Base-by-base conservation (phyloP, 1,140 invertebrate species). In the Arion vulgaris region DNA sequence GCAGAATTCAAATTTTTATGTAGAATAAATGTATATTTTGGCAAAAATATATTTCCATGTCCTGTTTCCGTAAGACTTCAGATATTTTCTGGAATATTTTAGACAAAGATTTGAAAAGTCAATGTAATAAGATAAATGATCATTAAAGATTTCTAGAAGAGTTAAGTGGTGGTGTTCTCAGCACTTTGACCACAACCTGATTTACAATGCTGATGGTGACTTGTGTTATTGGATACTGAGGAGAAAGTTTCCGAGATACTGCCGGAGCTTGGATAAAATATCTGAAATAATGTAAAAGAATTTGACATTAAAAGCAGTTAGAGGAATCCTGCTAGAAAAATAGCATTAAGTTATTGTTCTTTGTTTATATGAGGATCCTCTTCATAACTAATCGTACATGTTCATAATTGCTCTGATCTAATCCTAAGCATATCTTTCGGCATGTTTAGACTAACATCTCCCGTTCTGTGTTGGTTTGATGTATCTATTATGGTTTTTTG, bases 231-330 rank as follows among this genome's bases (percentile, higher is more conserved):
- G 88, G 89, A 75, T 88, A 91, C 0, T 83, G 77, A 13, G 36
- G 32, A 26, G 90, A 89, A 26, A 91, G 80, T 80, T 90, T 91
- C 69, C 86, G 85, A 23, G 84, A 85, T n/a, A 91, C 83, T 26
- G 86, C 85, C 23, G 88, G 86, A 1, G 83, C 86, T 68, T 90
- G 88, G 57, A 91, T 87, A 79, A 89, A 91, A 81, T 91, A 91
- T 82, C 90, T 91, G 87, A 85, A 83, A 34, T 9, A 49, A 57
- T 15, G 53, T 19, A 5, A 57, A 57, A 9, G 23, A 5, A 15
- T 57, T 57, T 11, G 2, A 57, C 7, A 19, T 15, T n/a, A 57
- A 11, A 57, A 57, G n/a, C n/a, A n/a, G n/a, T n/a, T n/a, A n/a
- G n/a, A n/a, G n/a, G n/a, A n/a, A n/a, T n/a, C n/a, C n/a, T n/a